Evolutionary conservation across 2,888 invertebrate genomes (phyloP).

Genomic region (Caenorhabditis macrosperma): DNA sequence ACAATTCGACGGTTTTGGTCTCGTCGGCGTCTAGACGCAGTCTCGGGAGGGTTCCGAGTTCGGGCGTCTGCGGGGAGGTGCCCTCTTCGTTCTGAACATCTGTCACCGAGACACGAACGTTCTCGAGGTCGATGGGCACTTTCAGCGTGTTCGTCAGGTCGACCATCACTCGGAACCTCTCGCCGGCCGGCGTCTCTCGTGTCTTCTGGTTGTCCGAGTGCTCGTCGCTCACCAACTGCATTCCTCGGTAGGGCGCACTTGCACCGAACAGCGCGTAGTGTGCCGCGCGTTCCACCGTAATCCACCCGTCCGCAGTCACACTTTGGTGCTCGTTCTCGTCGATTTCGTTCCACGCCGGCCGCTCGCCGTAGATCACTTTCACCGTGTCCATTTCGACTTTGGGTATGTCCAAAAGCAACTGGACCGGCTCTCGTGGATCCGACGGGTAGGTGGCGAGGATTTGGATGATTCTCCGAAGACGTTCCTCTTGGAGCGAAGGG

Average conservation of each 20-base stretch:
- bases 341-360: slow-evolving; percentile 59
- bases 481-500: slow-evolving; percentile 17
- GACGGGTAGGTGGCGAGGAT: slow-evolving; percentile 36
- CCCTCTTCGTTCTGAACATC: slow-evolving; percentile 13
- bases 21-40: slow-evolving; percentile 40
- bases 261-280: slow-evolving; percentile 67
- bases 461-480: slow-evolving; percentile 31
- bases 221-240: slow-evolving; percentile 63
- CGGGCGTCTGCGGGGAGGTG: background rate
- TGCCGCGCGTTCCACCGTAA: slow-evolving; percentile 67
- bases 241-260: slow-evolving; percentile 59
- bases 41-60: slow-evolving; percentile 26
- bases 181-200: slow-evolving; percentile 71
- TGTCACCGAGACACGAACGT: slow-evolving; percentile 60
- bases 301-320: slow-evolving; percentile 61
- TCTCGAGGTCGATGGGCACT: slow-evolving; percentile 60
- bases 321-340: slow-evolving; percentile 50
- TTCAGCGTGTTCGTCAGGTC: slow-evolving; percentile 70
- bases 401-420: slow-evolving; percentile 22
- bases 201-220: slow-evolving; percentile 69
- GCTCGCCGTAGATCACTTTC: slow-evolving; percentile 67
- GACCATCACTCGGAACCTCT: slow-evolving; percentile 69
- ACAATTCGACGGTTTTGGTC: slow-evolving; percentile 45
- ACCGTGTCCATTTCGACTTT: slow-evolving; percentile 35
- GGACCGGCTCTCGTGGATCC: slow-evolving; percentile 13